These are phyloP conservation scores for Synergus itoensis DNA, from an alignment of 2,888 invertebrate species.

Conservation along the genomic window DNA sequence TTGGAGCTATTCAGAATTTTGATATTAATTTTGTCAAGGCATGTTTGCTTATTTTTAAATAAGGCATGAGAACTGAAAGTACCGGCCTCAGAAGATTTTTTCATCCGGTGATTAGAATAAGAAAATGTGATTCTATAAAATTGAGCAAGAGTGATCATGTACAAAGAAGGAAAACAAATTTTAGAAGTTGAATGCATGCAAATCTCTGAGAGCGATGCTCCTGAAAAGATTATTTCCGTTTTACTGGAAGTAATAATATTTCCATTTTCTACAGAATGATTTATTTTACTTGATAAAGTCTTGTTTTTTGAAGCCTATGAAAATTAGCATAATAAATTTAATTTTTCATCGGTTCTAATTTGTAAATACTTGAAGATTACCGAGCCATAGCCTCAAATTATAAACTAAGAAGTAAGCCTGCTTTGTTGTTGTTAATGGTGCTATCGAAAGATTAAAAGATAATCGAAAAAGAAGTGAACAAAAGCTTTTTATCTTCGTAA, in stretches of 20 bases:
- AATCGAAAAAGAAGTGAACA: conserved; percentile 6
- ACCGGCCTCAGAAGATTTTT: background rate
- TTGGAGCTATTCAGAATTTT: background rate
- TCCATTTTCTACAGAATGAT: background rate
- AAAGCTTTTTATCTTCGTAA: conserved; percentile 17
- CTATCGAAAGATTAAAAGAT: background rate
- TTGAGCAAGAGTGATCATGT: conserved; percentile 20
- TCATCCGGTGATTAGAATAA: conserved; percentile 31
- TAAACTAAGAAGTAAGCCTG: conserved; percentile 17
- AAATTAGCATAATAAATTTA: background rate
- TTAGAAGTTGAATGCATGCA: background rate
- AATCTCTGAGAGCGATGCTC: background rate
- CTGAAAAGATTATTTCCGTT: background rate
- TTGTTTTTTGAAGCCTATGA: background rate
- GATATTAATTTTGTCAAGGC: background rate
- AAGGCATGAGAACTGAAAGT: background rate
- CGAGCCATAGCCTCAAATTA: conserved; percentile 13
- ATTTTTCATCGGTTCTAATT: background rate
- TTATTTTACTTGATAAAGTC: background rate
- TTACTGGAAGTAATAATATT: background rate
- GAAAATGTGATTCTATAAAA: conserved; percentile 23
- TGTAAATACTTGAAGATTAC: conserved; percentile 8
- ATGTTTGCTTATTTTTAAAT: background rate
- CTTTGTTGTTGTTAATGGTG: conserved; percentile 27
- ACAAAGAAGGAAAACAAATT: background rate